phyloP scores from a whole-genome alignment of 2,797 vertebrate species.

The Tiaroga cobitis region DNA sequence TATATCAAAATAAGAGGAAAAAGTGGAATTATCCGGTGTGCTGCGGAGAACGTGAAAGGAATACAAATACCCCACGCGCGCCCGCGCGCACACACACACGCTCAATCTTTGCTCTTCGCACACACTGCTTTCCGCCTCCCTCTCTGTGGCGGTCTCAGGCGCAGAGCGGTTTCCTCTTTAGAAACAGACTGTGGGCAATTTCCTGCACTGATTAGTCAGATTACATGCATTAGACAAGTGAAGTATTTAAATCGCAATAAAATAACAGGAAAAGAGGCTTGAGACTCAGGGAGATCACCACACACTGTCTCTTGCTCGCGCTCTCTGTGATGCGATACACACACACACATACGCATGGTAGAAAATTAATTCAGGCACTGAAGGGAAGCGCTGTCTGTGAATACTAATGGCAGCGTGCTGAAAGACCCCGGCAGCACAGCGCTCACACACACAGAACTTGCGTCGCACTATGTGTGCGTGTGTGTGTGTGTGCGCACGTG shows the following conservation, averaged over 20 bases:
- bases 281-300: slow-evolving; percentile 37
- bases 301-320: slow-evolving; percentile 35
- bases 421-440: slow-evolving; percentile 52
- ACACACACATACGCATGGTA: slow-evolving; percentile 44
- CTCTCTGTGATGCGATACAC: slow-evolving; percentile 42
- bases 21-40: slow-evolving; percentile 55
- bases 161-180: slow-evolving; percentile 21
- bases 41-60: slow-evolving; percentile 54
- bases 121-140: slow-evolving; percentile 32
- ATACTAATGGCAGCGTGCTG: slow-evolving; percentile 63
- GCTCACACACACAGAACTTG: slow-evolving; percentile 34
- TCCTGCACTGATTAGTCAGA: slow-evolving; percentile 51
- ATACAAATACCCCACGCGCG: slow-evolving; percentile 51
- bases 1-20: slow-evolving; percentile 64
- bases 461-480: neutral
- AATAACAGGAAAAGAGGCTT: slow-evolving; percentile 47
- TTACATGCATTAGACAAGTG: slow-evolving; percentile 47
- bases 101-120: slow-evolving; percentile 30
- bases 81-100: neutral
- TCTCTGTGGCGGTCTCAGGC: slow-evolving; percentile 14
- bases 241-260: slow-evolving; percentile 52
- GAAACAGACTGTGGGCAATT: slow-evolving; percentile 45
- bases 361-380: slow-evolving; percentile 62
- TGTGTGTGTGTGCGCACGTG: neutral
- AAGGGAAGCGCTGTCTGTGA: slow-evolving; percentile 59